Base-by-base conservation (phyloP, 2,888 invertebrate genomes). In the Eupithecia vulgata region DNA sequence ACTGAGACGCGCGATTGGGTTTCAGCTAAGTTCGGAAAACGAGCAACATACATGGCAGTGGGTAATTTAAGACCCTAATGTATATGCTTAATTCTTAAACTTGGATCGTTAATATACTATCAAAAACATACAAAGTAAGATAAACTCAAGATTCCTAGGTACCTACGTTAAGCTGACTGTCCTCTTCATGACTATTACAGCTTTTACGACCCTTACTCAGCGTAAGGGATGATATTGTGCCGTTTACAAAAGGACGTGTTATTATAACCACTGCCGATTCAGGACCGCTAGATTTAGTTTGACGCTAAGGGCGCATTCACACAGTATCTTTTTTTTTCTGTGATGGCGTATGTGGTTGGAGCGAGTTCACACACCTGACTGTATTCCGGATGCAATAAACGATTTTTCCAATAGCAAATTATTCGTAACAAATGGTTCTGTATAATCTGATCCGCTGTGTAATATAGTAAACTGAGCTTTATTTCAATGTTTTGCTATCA, bases 141-240 rank as follows among this genome's bases (percentile, higher is more conserved):
- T 30, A 7, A n/a, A 21, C 52, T 10, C 52, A 52, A n/a, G 48
- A 6, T 21, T 12, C n/a, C 21, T 21, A 52, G 10, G 21, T 21
- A 42, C 42, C 42, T 42, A 52, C 12, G 21, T 35, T 34, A 5
- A n/a, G 62, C 35, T 35, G 62, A 62, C 34, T 62, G 62, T 37
- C 37, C 62, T 21, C 6, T 10, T 21, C 37, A 37, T 64, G 62
- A 37, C 35, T 64, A 64, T 35, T 37, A 64, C 62, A 64, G 62
- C n/a, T 37, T 64, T 64, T 64, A 64, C 62, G 62, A 35, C 62
- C 62, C 62, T 37, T 64, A 35, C 21, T 64, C n/a, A 12, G 62
- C 37, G 21, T 64, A 64, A 64, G 62, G 62, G 35, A 64, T 37
- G 37, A 64, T 37, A 64, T 64, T 64, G n/a, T 64, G 34, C 62